Percentiles rank a stretch among this genome's conserved stretches.
Conservation (phyloP, 2,113 vertebrate genomes). For the Zosterops borbonicus region DNA sequence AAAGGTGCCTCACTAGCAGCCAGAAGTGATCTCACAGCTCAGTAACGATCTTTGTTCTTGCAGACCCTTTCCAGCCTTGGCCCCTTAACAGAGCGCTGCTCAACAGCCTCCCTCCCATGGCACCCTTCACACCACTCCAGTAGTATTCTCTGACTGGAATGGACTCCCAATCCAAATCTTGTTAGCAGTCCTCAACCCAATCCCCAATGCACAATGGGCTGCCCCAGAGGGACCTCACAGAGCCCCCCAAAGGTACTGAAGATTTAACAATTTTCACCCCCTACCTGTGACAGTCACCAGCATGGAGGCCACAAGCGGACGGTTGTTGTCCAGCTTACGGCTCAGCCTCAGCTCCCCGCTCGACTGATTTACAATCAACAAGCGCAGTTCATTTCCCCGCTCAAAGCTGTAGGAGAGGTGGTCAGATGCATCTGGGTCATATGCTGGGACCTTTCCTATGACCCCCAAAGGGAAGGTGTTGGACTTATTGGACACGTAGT, state of each 20-base stretch:
- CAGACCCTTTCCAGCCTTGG: neutral
- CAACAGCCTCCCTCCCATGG: neutral
- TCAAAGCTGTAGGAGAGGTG: constrained; percentile 94
- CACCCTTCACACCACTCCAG: neutral
- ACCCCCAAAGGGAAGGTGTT: constrained; percentile 94
- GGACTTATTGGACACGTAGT: constrained; percentile 95
- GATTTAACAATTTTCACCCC: constrained; percentile 15
- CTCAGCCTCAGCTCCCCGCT: constrained; percentile 95
- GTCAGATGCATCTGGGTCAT: constrained; percentile 94
- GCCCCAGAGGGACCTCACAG: rapidly evolving
- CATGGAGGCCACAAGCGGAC: constrained; percentile 94
- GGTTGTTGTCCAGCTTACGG: constrained; percentile 97
- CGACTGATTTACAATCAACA: constrained; percentile 93
- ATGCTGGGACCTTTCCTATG: constrained; percentile 92
- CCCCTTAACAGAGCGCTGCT: neutral
- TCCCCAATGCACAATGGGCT: rapidly evolving
- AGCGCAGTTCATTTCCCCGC: constrained; percentile 92
- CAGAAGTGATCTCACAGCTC: neutral
- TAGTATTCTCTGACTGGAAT: rapidly evolving
- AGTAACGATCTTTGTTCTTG: constrained; percentile 51
- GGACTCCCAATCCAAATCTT: neutral
- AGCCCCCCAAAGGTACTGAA: neutral
- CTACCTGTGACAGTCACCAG: constrained; percentile 96
- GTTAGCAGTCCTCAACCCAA: neutral
- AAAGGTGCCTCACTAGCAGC: neutral